Conservation (phyloP, 2,113 vertebrate genomes). For the Zapornia atra region DNA sequence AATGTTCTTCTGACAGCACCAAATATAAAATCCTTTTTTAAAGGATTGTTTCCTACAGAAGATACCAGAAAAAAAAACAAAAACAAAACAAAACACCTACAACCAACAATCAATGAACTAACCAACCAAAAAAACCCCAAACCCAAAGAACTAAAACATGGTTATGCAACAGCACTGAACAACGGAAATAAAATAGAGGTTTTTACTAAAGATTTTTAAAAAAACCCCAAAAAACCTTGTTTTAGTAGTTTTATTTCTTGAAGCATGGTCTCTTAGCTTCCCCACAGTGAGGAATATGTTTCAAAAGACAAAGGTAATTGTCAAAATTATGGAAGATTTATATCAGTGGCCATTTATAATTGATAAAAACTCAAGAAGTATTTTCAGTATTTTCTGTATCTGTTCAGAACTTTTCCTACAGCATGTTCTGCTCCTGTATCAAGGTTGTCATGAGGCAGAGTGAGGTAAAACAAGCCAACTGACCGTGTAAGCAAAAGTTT, state of each 20-base stretch:
- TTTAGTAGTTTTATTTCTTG: neutral
- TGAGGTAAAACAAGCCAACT: neutral
- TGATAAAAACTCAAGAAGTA: neutral
- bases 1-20: neutral
- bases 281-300: neutral
- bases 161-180: neutral
- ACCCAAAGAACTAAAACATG: rapidly evolving
- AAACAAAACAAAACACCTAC: too few species aligned
- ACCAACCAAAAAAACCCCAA: neutral
- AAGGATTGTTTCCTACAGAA: neutral
- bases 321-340: neutral
- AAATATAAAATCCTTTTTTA: neutral
- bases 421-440: neutral
- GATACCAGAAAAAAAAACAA: neutral
- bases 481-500: neutral
- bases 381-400: neutral
- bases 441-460: neutral
- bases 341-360: neutral
- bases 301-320: neutral
- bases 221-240: neutral
- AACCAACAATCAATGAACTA: rapidly evolving
- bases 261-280: neutral
- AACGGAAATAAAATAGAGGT: rapidly evolving
- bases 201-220: neutral
- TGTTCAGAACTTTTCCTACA: neutral